A percentile compares a stretch with the other conserved stretches of the same genome.
Evolutionary conservation across 23 tunicate genomes (phyloP).

Genomic region (Styela clava): DNA sequence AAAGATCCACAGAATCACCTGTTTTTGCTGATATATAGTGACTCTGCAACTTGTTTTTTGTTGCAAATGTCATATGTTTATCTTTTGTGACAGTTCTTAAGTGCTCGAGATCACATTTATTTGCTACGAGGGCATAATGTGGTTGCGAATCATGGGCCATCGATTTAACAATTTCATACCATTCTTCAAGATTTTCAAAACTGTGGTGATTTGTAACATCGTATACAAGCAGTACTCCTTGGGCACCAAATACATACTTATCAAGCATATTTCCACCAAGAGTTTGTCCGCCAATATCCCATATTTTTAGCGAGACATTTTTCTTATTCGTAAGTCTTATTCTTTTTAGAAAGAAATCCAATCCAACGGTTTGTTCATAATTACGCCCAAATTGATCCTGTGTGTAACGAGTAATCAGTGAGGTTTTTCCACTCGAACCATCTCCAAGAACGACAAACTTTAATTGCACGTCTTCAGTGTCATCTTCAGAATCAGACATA

Average conservation of each 20-base stretch:
- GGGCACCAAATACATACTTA: slow-evolving; percentile 83
- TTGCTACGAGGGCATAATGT: slow-evolving; percentile 75
- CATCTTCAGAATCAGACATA: slow-evolving; percentile 83
- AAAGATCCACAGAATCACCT: slow-evolving; percentile 73
- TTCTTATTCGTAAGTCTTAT: slow-evolving; percentile 49
- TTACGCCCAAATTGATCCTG: slow-evolving; percentile 78
- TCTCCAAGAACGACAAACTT: slow-evolving; percentile 87
- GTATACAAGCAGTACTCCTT: slow-evolving; percentile 77
- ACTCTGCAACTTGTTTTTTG: slow-evolving; percentile 53
- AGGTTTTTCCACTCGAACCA: slow-evolving; percentile 95
- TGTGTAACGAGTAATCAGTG: slow-evolving; percentile 69
- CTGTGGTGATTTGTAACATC: slow-evolving; percentile 78
- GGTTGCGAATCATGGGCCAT: slow-evolving; percentile 26
- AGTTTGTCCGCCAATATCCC: slow-evolving; percentile 94
- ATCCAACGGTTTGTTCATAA: slow-evolving; percentile 86
- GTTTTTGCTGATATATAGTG: slow-evolving; percentile 89
- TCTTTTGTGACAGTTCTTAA: slow-evolving; percentile 53
- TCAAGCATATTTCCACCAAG: slow-evolving; percentile 91
- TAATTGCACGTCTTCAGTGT: slow-evolving; percentile 39
- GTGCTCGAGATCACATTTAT: slow-evolving; percentile 89
- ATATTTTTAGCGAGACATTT: slow-evolving; percentile 66
- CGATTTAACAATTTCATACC: slow-evolving; percentile 48
- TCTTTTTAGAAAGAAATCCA: slow-evolving; percentile 74
- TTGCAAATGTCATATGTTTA: slow-evolving; percentile 65
- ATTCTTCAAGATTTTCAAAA: slow-evolving; percentile 70